A percentile compares a stretch with the other conserved stretches of the same genome.
These are phyloP conservation scores for Drosophila simulans DNA, from an alignment of 1,140 invertebrate genomes.

Conservation along the genomic window DNA sequence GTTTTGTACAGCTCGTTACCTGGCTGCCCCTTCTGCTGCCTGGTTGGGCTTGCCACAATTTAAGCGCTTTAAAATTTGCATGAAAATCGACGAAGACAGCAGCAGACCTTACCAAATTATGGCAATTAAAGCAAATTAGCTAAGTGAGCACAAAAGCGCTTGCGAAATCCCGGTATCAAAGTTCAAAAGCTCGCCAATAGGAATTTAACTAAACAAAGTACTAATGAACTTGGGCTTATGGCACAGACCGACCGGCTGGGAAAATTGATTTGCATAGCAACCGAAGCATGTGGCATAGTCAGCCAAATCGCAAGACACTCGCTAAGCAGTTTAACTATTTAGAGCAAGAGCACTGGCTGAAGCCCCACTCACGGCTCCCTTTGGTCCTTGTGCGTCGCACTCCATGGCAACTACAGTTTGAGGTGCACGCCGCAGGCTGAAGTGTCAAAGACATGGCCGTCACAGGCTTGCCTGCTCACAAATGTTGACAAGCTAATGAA, in stretches of 20 bases:
- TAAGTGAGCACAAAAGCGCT: slow-evolving; percentile 47
- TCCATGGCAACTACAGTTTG: slow-evolving; percentile 71
- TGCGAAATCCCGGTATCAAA: slow-evolving; percentile 59
- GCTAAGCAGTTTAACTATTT: slow-evolving; percentile 83
- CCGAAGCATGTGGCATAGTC: slow-evolving; percentile 60
- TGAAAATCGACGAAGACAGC: slow-evolving; percentile 47
- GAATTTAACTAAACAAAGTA: slow-evolving; percentile 75
- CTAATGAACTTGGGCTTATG: slow-evolving; percentile 68
- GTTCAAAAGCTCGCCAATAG: slow-evolving; percentile 64
- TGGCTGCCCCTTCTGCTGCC: slow-evolving; percentile 5
- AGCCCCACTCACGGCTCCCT: slow-evolving; percentile 8
- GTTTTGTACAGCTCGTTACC: slow-evolving; percentile 64
- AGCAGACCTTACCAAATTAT: slow-evolving; percentile 36
- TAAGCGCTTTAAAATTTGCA: slow-evolving; percentile 78
- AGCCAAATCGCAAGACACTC: slow-evolving; percentile 57
- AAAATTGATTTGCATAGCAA: slow-evolving; percentile 81
- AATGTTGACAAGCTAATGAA: slow-evolving; percentile 83
- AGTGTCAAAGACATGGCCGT: slow-evolving; percentile 77
- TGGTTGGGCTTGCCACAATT: slow-evolving; percentile 36
- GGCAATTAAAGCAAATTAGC: slow-evolving; percentile 67
- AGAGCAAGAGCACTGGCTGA: slow-evolving; percentile 39
- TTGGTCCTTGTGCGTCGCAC: slow-evolving; percentile 12
- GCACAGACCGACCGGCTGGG: slow-evolving; percentile 9
- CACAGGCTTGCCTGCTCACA: slow-evolving; percentile 52
- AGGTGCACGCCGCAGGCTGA: slow-evolving; percentile 59